A percentile compares a stretch with the other conserved stretches of the same genome.
Evolutionary conservation across 2,888 invertebrate species (phyloP).

Genomic region (Polyploca ridens): DNA sequence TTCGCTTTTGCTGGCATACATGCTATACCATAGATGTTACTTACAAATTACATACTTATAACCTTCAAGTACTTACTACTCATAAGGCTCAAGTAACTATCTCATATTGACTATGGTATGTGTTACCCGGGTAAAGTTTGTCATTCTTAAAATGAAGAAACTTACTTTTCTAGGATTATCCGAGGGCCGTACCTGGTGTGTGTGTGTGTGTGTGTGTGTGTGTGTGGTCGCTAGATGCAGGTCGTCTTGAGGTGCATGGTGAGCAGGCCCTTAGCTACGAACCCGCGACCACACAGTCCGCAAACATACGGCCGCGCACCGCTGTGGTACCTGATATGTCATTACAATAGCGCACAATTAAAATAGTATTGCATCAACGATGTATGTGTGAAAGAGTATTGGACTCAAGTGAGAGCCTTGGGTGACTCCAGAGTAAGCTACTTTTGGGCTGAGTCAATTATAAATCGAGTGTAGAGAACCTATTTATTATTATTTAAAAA

Average conservation of each 20-base stretch:
- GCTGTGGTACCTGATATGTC: constrained; percentile 75
- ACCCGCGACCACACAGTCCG: constrained; percentile 84
- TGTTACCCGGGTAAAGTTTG: no score
- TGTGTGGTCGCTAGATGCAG: constrained; percentile 60
- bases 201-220: constrained; percentile 19
- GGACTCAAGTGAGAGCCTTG: not conserved
- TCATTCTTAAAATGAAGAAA: no score
- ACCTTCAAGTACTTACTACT: no score
- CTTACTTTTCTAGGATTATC: no score
- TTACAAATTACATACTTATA: no score
- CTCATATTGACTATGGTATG: no score
- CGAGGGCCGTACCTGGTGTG: constrained; percentile 2
- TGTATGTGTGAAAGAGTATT: not conserved
- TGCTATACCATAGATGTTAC: no score
- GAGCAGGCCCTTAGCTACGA: constrained; percentile 86
- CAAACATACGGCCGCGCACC: constrained; percentile 86
- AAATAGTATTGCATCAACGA: not conserved
- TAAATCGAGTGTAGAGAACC: no score
- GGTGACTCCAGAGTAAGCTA: not conserved
- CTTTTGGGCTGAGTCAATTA: no score
- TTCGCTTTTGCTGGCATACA: no score
- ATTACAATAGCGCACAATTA: not conserved
- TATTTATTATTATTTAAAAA: no score
- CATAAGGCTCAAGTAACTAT: no score
- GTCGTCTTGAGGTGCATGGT: constrained; percentile 85